Evolutionary conservation across 2,113 vertebrate species (phyloP).

Genomic region (Oryzias melastigma): DNA sequence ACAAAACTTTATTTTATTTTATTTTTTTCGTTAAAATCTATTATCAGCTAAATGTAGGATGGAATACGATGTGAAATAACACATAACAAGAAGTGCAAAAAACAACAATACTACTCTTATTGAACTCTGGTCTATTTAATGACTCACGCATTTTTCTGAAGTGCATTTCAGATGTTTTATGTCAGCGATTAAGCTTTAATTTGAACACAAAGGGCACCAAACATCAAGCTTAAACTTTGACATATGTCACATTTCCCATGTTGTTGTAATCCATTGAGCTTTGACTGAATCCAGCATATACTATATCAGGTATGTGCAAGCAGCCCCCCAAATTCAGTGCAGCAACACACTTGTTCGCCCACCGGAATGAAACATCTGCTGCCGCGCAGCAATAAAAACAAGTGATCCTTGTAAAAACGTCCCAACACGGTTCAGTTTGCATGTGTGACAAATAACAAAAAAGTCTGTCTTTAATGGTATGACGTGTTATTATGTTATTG

Average conservation of each 20-base stretch:
- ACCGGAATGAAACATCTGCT: slow-evolving; percentile 2
- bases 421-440: not conserved
- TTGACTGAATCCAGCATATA: not conserved
- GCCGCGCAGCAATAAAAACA: slow-evolving; percentile 1
- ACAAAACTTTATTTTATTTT: too few species aligned
- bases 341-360: not conserved
- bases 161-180: not conserved
- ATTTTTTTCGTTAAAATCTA: too few species aligned
- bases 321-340: slow-evolving; percentile 1
- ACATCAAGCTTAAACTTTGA: not conserved
- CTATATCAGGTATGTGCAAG: slow-evolving; percentile 1
- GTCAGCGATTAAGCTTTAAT: too few species aligned
- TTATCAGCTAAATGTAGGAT: too few species aligned
- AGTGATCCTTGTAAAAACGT: slow-evolving; percentile 7
- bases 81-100: too few species aligned
- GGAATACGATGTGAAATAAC: too few species aligned
- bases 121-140: too few species aligned
- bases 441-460: slow-evolving; percentile 8
- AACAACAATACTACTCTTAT: too few species aligned
- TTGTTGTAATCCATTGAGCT: not conserved
- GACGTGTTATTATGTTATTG: slow-evolving; percentile 14
- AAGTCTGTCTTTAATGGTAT: slow-evolving; percentile 1
- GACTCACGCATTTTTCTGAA: not conserved
- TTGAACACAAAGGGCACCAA: not conserved
- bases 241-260: slow-evolving; percentile 2